Evolutionary conservation across 2,888 invertebrate genomes (phyloP).

Genomic region (Drosophila dives): DNA sequence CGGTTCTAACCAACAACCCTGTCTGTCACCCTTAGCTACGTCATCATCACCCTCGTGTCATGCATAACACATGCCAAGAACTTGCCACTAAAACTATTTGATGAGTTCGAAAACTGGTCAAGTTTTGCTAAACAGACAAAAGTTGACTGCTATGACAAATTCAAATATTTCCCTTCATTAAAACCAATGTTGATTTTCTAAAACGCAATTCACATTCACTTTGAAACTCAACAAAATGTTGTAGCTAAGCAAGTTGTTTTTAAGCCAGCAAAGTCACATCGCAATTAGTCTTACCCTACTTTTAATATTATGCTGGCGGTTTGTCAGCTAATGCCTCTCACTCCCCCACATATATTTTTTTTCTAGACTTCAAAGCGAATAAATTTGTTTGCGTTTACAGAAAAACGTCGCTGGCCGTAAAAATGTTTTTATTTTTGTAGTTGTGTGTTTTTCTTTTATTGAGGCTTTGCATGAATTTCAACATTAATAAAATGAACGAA

Average conservation of each 20-base stretch:
- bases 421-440: slow-evolving; percentile 17
- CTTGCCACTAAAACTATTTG: slow-evolving; percentile 6
- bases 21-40: slow-evolving; percentile 41
- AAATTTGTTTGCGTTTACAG: slow-evolving; percentile 56
- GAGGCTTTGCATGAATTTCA: slow-evolving; percentile 67
- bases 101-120: slow-evolving; percentile 1
- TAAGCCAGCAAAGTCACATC: neutral
- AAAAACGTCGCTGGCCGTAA: slow-evolving; percentile 37
- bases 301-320: slow-evolving; percentile 15
- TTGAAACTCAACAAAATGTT: neutral
- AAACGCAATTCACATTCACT: neutral
- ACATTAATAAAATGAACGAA: slow-evolving; percentile 58
- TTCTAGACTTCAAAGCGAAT: slow-evolving; percentile 48
- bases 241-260: slow-evolving; percentile 2
- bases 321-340: slow-evolving; percentile 32
- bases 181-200: neutral
- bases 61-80: neutral
- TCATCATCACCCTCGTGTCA: slow-evolving; percentile 43
- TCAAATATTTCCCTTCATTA: neutral
- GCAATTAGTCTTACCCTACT: slow-evolving; percentile 32
- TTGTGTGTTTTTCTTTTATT: slow-evolving; percentile 53
- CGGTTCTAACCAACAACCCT: slow-evolving; percentile 49
- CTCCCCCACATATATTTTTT: slow-evolving; percentile 6
- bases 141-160: slow-evolving; percentile 45
- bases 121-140: slow-evolving; percentile 16